Evolutionary conservation across 2,888 invertebrate genomes (phyloP).

Genomic region (Erpobdella octoculata): DNA sequence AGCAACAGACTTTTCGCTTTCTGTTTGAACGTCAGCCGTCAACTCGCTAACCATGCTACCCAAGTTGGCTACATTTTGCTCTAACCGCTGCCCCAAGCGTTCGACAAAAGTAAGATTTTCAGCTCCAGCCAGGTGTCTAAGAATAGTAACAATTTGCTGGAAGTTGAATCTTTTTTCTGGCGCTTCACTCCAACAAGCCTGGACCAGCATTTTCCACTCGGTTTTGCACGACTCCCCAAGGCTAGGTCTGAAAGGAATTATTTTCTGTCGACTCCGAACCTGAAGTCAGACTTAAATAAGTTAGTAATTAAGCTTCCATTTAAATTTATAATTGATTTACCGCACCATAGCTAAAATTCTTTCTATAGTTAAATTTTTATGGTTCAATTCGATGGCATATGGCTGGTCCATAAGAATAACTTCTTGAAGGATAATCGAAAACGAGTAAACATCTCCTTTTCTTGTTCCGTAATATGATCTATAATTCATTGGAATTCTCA

Average conservation of each 20-base stretch:
- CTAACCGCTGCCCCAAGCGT: slow-evolving; percentile 6
- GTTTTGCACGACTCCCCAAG: background rate
- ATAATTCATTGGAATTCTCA: slow-evolving; percentile 15
- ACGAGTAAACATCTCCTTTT: slow-evolving; percentile 29
- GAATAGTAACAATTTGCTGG: slow-evolving; percentile 18
- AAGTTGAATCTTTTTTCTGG: slow-evolving; percentile 25
- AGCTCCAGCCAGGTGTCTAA: slow-evolving; percentile 18
- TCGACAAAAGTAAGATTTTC: slow-evolving; percentile 18
- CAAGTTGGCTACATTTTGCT: slow-evolving; percentile 8
- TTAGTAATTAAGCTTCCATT: background rate
- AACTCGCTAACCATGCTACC: slow-evolving; percentile 15
- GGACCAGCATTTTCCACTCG: slow-evolving; percentile 23
- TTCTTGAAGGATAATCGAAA: slow-evolving; percentile 29
- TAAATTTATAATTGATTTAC: background rate
- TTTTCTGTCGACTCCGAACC: background rate
- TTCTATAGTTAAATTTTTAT: background rate
- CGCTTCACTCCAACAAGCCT: slow-evolving; percentile 26
- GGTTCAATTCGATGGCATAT: slow-evolving; percentile 21
- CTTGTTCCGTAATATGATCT: slow-evolving; percentile 23
- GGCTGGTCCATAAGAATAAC: slow-evolving; percentile 26
- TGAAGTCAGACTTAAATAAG: background rate
- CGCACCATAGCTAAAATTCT: slow-evolving; percentile 10
- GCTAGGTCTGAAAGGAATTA: slow-evolving; percentile 2
- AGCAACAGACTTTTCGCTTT: slow-evolving; percentile 17
- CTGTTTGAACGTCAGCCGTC: slow-evolving; percentile 11